Base-by-base conservation (phyloP, 64 coral and sea anemone species). In the Astreopora myriophthalma region DNA sequence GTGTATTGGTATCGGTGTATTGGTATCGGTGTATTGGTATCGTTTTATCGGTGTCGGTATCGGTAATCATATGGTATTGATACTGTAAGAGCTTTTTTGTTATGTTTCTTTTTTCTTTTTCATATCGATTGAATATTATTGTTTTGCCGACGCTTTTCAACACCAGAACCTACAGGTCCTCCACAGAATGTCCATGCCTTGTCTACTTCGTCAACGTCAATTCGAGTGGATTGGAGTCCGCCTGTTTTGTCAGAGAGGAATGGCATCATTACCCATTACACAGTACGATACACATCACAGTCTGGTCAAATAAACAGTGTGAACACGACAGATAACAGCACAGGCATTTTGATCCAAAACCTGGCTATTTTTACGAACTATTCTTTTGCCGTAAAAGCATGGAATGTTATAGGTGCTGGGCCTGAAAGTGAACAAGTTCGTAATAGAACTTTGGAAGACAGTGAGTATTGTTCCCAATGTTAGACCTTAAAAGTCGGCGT, bases 361-460 rank as follows among this genome's bases (percentile, higher is more conserved):
- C 64, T 95, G 17, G 67, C 31, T 14, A 88, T 89, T 23, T 87
- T 91, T 40, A 95, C 93, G 77, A 29, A 77, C 1, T 95, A 95
- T 61, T 95, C 90, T 37, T 80, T 95, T 44, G 76, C 13, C 42
- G 73, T 87, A 40, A 52, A 74, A 14, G 88, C 82, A 52, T 75
- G 51, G 38, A 95, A 91, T 64, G 19, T n/a, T 35, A 63, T 83
- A 42, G 88, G 93, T 10, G 20, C 23, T 35, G 93, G 93, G 34
- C 88, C 88, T 27, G 26, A 32, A 32, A 95, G 93, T 48, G 44
- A 86, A 19, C 36, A 36, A 12, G 81, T 91, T 0, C 49, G 32
- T 22, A 95, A 91, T 61, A 89, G 27, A 28, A 95, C 93, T 30
- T 71, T 48, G 6, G 88, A 95, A 74, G 93, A 91, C 38, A 39